Conservation (phyloP, 2,113 vertebrate genomes). For the Myanophis thanlyinensis region DNA sequence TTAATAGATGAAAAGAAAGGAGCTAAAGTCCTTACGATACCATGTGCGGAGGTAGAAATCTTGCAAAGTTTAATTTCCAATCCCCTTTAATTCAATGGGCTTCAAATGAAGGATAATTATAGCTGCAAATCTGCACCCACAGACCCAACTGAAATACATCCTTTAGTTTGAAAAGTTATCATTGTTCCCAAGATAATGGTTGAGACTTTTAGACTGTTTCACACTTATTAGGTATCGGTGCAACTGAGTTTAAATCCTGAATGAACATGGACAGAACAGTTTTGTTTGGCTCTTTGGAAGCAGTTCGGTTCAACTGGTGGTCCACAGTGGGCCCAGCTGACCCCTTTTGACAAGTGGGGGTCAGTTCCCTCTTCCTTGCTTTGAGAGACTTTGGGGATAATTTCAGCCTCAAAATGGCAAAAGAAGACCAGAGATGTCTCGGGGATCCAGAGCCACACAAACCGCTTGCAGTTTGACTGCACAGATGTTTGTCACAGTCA, state of each 20-base stretch:
- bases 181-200: background rate
- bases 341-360: background rate
- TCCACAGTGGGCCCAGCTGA: background rate
- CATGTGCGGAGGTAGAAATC: background rate
- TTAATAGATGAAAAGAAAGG: background rate
- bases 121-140: background rate
- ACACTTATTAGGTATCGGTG: background rate
- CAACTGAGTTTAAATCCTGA: background rate
- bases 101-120: background rate
- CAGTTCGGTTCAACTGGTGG: background rate
- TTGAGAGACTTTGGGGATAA: background rate
- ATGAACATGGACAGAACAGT: background rate
- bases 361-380: background rate
- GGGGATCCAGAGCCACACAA: background rate
- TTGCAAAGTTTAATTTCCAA: background rate
- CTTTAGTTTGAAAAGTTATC: background rate
- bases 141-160: background rate
- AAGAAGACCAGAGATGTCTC: background rate
- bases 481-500: background rate
- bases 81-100: background rate
- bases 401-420: background rate
- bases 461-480: background rate
- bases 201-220: background rate
- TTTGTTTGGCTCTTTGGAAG: background rate
- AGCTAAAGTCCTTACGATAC: background rate